phyloP scores from a whole-genome alignment of 37 sponge, comb jelly and placozoan genomes.

The Beroe forskalii region DNA sequence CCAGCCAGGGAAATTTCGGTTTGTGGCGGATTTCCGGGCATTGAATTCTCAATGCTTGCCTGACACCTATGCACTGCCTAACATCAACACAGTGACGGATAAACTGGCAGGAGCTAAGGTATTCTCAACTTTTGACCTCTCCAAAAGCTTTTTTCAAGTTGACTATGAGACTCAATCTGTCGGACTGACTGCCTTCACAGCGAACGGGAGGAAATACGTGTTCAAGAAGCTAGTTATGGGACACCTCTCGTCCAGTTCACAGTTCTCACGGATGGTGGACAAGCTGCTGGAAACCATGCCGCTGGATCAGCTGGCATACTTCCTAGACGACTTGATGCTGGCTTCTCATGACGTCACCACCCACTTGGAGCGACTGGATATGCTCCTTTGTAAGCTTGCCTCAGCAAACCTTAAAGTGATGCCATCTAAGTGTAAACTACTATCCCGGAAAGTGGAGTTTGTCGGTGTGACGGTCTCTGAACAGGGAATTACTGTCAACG shows the following conservation, averaged over 20 bases:
- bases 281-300: background rate
- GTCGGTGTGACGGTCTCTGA: slow-evolving; percentile 20
- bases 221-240: slow-evolving; percentile 15
- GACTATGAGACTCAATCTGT: background rate
- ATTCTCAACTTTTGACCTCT: slow-evolving; percentile 33
- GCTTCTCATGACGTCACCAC: background rate
- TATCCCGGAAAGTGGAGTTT: background rate
- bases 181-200: slow-evolving; percentile 41
- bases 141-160: slow-evolving; percentile 20
- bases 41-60: slow-evolving; percentile 19
- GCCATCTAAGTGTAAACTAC: background rate
- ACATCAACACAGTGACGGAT: slow-evolving; percentile 13
- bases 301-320: background rate
- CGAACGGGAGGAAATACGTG: slow-evolving; percentile 9
- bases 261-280: slow-evolving; percentile 8
- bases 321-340: slow-evolving; percentile 15
- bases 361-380: background rate
- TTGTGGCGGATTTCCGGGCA: slow-evolving; percentile 11
- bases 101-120: slow-evolving; percentile 4
- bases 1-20: slow-evolving; percentile 18
- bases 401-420: background rate
- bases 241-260: background rate
- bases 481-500: slow-evolving; percentile 27
- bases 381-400: background rate
- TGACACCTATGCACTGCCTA: slow-evolving; percentile 10